A percentile compares a stretch with the other conserved stretches of the same genome.
Evolutionary conservation across 1,140 invertebrate species (phyloP).

Genomic region (Drosophila mayri): DNA sequence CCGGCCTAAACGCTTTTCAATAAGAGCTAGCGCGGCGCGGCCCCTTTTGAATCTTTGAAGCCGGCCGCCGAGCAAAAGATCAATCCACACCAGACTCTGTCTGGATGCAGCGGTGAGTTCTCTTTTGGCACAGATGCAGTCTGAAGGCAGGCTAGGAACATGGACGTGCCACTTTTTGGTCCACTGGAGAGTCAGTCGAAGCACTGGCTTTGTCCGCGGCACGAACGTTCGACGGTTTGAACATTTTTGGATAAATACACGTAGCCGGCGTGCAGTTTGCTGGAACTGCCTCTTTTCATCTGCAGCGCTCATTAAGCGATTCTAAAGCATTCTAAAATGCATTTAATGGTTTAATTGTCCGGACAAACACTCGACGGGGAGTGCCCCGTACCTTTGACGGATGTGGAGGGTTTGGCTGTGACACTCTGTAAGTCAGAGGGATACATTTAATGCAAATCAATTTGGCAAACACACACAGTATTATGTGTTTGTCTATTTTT

Average conservation of each 20-base stretch:
- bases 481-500: neutral
- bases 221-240: conserved; percentile 44
- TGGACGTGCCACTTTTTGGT: conserved; percentile 61
- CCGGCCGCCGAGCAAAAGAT: conserved; percentile 46
- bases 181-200: conserved; percentile 16
- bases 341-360: conserved; percentile 56
- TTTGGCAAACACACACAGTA: conserved; percentile 20
- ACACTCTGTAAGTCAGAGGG: neutral
- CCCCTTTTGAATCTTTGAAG: conserved; percentile 35
- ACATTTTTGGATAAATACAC: conserved; percentile 61
- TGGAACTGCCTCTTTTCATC: conserved; percentile 54
- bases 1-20: conserved; percentile 52
- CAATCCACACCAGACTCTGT: conserved; percentile 37
- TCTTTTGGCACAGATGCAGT: conserved; percentile 58
- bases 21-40: conserved; percentile 20
- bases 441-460: conserved; percentile 40
- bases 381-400: conserved; percentile 21
- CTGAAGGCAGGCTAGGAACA: conserved; percentile 22
- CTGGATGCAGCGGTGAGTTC: conserved; percentile 21
- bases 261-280: conserved; percentile 47
- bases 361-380: conserved; percentile 37
- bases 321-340: conserved; percentile 57
- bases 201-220: conserved; percentile 50
- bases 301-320: conserved; percentile 53
- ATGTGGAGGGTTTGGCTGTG: conserved; percentile 19